Percentiles rank a stretch among this genome's conserved stretches.
These are phyloP conservation scores for Bothrops jararaca DNA, from an alignment of 2,113 vertebrate species.

Conservation along the genomic window DNA sequence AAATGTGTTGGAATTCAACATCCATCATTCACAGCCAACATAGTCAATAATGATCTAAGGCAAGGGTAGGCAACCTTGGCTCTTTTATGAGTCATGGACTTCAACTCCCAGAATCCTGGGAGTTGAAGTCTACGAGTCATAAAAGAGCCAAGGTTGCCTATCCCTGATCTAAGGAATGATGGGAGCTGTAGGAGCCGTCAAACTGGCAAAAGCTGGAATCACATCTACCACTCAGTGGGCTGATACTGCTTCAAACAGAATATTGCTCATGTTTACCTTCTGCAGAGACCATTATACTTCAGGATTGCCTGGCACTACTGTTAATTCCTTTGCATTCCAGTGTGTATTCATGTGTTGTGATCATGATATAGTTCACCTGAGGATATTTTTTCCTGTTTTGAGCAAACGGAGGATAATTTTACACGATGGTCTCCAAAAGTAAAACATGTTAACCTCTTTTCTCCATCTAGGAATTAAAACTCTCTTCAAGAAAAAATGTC, in stretches of 20 bases:
- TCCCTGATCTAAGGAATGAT: not conserved
- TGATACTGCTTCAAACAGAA: not conserved
- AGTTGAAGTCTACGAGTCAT: too few species aligned
- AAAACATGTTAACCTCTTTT: not conserved
- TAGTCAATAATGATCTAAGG: not conserved
- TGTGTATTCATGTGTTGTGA: not conserved
- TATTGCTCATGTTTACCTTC: not conserved
- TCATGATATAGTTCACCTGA: not conserved
- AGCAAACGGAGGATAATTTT: not conserved
- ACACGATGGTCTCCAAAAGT: not conserved
- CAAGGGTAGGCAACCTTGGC: too few species aligned
- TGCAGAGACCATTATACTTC: not conserved
- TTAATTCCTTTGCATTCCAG: not conserved
- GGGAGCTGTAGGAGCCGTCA: not conserved
- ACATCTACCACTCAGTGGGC: not conserved
- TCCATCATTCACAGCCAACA: not conserved
- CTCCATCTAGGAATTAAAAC: not conserved
- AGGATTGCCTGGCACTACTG: not conserved
- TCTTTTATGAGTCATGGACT: too few species aligned
- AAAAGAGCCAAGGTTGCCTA: too few species aligned
- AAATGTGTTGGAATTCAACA: not conserved
- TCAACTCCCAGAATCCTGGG: too few species aligned
- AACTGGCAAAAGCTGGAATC: not conserved
- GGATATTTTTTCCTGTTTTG: not conserved
- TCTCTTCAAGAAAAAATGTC: conserved; percentile 57